Conservation (phyloP, 2,888 invertebrate genomes). For the Ectropis crepuscularia region DNA sequence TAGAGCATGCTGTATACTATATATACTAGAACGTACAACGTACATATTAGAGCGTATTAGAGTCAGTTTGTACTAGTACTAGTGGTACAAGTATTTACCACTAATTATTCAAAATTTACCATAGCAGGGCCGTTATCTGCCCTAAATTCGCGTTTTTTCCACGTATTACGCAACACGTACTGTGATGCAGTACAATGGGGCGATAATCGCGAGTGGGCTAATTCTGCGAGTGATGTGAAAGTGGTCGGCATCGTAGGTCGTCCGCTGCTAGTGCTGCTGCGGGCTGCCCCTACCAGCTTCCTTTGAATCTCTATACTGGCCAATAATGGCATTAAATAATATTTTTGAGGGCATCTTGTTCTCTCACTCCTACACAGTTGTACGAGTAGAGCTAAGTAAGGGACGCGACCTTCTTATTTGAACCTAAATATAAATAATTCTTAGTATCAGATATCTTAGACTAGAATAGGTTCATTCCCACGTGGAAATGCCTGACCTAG, state of each 20-base stretch:
- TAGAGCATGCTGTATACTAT: too few species aligned
- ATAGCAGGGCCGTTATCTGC: conserved; percentile 21
- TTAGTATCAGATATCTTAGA: too few species aligned
- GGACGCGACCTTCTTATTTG: too few species aligned
- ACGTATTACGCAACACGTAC: conserved; percentile 55
- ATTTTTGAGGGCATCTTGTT: too few species aligned
- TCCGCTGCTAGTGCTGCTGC: conserved; percentile 42
- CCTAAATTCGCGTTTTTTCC: conserved; percentile 39
- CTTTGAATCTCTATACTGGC: not conserved
- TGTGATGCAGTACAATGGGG: conserved; percentile 60
- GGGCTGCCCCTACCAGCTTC: conserved; percentile 29
- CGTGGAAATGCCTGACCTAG: too few species aligned
- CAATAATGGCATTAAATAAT: too few species aligned
- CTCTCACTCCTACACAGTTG: too few species aligned
- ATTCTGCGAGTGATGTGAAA: conserved; percentile 69
- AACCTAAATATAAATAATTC: too few species aligned
- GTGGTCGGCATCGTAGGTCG: conserved; percentile 70
- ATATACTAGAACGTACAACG: too few species aligned
- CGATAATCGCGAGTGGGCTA: conserved; percentile 68
- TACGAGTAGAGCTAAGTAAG: too few species aligned
- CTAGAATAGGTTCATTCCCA: too few species aligned
- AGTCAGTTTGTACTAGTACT: not conserved
- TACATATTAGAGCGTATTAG: not conserved
- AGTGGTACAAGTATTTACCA: too few species aligned
- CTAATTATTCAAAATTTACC: not conserved